Base-by-base conservation (phyloP, 2,113 vertebrate species). In the Cygnus buccinator region DNA sequence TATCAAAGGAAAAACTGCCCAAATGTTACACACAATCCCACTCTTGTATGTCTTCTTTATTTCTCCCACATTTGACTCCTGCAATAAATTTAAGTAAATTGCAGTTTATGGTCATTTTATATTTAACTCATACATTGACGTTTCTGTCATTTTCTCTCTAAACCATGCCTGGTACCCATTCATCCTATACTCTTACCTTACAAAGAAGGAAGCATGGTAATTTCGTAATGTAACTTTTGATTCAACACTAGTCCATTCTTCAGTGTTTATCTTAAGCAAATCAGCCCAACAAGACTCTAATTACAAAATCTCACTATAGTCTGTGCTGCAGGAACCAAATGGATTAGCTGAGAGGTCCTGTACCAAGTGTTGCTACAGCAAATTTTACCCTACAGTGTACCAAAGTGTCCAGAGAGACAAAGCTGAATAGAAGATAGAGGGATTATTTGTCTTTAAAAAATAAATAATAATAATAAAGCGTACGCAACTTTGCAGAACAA, bases 141-240 rank as follows among this genome's bases (percentile, higher is more conserved):
- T 52, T 87, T 84, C 90, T 76, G 46, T 55, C 48, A 73, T 79
- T 76, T 94, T 84, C 54, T 73, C 52, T 79, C 62, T 35, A 63
- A 52, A 19, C 37, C 17, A 37, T 70, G 50, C 41, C 80, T 75
- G 61, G 58, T 58, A 37, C n/a, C 54, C 79, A 31, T 52, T 95
- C 62, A 78, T 28, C 57, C 82, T 68, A 90, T 84, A 88, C 6
- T 68, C 39, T 33, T 80, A 43, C 23, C 61, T 81, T 68, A 68
- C 35, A 76, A 89, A 78, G 73, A 92, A 84, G 48, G 62, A 92
- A 95, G 66, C n/a, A 65, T 1, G 58, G 41, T 70, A 61, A 78
- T 76, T 93, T 72, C 52, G 62, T 62, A 70, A 76, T 19, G 22
- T 46, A 93, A 89, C 39, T 94, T 92, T 14, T 94, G 44, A 82